Conservation (phyloP, 2,797 vertebrate genomes). For the Lepus oiostolus region DNA sequence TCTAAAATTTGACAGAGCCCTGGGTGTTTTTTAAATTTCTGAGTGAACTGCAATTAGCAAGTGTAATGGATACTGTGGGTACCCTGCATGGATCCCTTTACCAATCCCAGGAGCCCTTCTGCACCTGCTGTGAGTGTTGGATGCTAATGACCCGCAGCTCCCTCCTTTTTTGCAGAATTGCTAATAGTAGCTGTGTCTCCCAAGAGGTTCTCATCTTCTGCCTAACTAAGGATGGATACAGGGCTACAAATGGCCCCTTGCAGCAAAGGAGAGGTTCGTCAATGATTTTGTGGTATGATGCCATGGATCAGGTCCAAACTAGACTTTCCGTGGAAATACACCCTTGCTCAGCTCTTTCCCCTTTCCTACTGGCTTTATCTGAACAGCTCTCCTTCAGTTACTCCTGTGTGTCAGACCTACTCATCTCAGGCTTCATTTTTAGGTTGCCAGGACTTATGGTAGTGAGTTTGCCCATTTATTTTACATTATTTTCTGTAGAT, state of each 20-base stretch:
- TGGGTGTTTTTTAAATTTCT: not conserved
- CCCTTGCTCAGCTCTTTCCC: not conserved
- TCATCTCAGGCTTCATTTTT: not conserved
- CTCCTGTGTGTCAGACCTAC: not conserved
- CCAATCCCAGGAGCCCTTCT: not conserved
- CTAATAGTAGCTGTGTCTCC: not conserved
- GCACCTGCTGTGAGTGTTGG: not conserved
- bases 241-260: not conserved
- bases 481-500: constrained; percentile 11
- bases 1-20: not conserved
- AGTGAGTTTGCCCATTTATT: not conserved
- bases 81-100: not conserved
- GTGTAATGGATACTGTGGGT: not conserved
- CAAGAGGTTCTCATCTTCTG: not conserved
- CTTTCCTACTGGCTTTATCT: not conserved
- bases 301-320: not conserved
- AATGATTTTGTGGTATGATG: constrained; percentile 11
- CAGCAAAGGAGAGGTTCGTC: not conserved
- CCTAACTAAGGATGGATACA: not conserved
- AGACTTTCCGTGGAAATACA: not conserved
- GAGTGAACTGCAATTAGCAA: not conserved
- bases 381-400: not conserved
- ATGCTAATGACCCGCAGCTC: not conserved
- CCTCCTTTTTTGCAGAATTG: not conserved
- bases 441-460: not conserved